Percentiles rank a stretch among this genome's conserved stretches.
phyloP scores from a whole-genome alignment of 2,888 invertebrate genomes.

The Spodoptera picta region DNA sequence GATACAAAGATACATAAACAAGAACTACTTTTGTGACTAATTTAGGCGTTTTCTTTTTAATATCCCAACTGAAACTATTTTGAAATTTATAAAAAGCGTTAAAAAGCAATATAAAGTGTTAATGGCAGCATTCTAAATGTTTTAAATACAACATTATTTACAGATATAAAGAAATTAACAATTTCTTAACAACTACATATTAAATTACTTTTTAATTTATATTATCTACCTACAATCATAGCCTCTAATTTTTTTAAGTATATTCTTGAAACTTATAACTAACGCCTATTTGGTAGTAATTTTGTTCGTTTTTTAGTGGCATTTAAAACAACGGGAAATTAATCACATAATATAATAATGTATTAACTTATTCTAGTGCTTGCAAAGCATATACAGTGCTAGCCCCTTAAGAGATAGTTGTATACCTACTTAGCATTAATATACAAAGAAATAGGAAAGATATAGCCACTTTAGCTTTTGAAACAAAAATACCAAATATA shows the following conservation, averaged over 20 bases:
- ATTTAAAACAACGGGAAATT: slow-evolving; percentile 55
- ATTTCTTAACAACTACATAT: not conserved
- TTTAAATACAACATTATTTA: slow-evolving; percentile 60
- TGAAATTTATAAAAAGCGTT: slow-evolving; percentile 66
- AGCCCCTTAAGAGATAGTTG: slow-evolving; percentile 32
- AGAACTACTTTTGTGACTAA: slow-evolving; percentile 39
- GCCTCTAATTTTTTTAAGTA: slow-evolving; percentile 2
- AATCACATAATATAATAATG: slow-evolving; percentile 50
- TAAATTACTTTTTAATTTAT: not conserved
- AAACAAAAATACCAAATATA: not conserved
- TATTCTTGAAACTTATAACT: not conserved
- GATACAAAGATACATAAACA: slow-evolving; percentile 48
- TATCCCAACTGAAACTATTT: slow-evolving; percentile 13
- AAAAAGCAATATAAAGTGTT: slow-evolving; percentile 76
- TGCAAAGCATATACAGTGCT: slow-evolving; percentile 66
- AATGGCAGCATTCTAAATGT: slow-evolving; percentile 63
- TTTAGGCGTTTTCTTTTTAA: slow-evolving; percentile 19
- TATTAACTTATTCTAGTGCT: slow-evolving; percentile 59
- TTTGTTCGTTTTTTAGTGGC: slow-evolving; percentile 47
- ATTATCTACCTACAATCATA: slow-evolving; percentile 9
- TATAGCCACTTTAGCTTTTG: slow-evolving; percentile 23
- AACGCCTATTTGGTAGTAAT: not conserved
- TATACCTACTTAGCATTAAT: slow-evolving; percentile 48
- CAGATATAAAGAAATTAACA: slow-evolving; percentile 1
- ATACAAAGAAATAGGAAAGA: slow-evolving; percentile 24